Evolutionary conservation across 2,797 vertebrate genomes (phyloP), one percentile per base, ranked within the genome.

Genomic region (Pelochelys cantorii): DNA sequence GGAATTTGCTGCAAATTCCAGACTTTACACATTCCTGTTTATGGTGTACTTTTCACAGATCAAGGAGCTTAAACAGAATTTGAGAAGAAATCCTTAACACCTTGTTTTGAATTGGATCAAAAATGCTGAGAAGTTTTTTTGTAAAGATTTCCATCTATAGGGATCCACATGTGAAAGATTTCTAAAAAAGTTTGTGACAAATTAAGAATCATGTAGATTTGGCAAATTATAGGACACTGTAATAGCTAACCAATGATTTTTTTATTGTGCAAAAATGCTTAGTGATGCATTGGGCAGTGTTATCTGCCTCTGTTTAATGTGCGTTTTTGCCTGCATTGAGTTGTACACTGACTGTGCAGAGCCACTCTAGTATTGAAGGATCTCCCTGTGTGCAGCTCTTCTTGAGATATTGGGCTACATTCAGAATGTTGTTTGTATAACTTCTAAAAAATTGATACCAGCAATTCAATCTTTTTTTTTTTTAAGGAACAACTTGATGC

Each of bases 401-500:
- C 23, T 25, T n/a, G n/a, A 68, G 11, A 27, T 23, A 13, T 3
- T 48, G 23, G 42, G 37, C 71, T 75, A 5, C 81, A 56, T 31
- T 25, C 34, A 57, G 25, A 18, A 37, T 42, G 9, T 57, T 10
- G 10, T 56, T 29, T 81, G 56, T 60, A 10, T 82, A 62, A 6
- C 57, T 20, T 60, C 23, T 60, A 34, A 59, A n/a, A 34, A 34
- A 54, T 59, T 27, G 8, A 37, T 57, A 17, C 23, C 42, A 81
- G 34, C 18, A 59, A 11, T 22, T 60, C 52, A 2, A 15, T 54
- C 53, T 54, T 54, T 15, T 8, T 74, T 95, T 90, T 86, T 96
- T 96, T 94, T 54, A 94, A 99, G 98, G 98, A 98, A 94, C 96
- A 98, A 77, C 93, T 93, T 91, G 98, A 98, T 84, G 95, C 97